Evolutionary conservation across 2,113 vertebrate genomes (phyloP).

Genomic region (Carassius gibelio): DNA sequence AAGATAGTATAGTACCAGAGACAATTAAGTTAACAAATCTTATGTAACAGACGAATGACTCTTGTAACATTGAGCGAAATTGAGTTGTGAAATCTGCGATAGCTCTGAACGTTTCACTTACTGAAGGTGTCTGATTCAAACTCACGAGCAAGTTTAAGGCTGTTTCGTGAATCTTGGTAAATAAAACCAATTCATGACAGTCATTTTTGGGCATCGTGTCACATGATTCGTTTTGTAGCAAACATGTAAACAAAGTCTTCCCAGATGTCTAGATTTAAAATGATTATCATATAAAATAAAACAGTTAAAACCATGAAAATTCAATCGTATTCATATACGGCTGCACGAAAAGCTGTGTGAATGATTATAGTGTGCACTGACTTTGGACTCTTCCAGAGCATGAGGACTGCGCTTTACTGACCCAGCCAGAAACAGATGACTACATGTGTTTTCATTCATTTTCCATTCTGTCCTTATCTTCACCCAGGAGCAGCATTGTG

Average conservation of each 20-base stretch:
- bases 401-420: conserved; percentile 53
- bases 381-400: conserved; percentile 11
- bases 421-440: conserved; percentile 41
- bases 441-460: conserved; percentile 68
- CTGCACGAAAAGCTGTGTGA: not conserved
- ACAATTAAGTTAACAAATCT: not conserved
- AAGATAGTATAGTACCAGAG: not conserved
- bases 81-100: not conserved
- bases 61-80: not conserved
- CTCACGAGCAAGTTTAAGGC: not conserved
- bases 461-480: conserved; percentile 59
- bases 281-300: not conserved
- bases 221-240: not conserved
- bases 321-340: not conserved
- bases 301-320: not conserved
- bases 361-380: not conserved
- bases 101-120: not conserved
- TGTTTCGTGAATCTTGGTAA: not conserved
- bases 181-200: not conserved
- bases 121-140: not conserved
- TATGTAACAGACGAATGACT: not conserved
- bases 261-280: not conserved
- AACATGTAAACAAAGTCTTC: not conserved
- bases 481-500: conserved; percentile 57
- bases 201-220: not conserved